phyloP scores from a whole-genome alignment of 2,888 invertebrate species.

The Lydus trimaculatus region DNA sequence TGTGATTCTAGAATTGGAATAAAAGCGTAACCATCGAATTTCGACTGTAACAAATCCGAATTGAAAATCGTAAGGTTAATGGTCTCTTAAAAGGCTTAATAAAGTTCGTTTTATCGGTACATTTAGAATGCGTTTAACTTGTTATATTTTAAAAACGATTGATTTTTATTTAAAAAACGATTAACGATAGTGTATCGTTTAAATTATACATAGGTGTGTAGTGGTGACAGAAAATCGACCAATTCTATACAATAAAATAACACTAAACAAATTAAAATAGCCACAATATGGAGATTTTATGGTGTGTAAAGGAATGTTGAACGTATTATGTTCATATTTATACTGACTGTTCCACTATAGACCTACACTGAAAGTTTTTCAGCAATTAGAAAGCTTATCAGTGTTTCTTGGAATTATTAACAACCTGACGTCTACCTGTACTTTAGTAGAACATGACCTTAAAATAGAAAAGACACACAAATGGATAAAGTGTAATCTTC shows the following conservation, averaged over 20 bases:
- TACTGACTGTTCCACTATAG: not conserved
- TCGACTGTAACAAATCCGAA: constrained; percentile 23
- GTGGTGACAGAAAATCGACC: constrained; percentile 15
- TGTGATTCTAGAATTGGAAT: not conserved
- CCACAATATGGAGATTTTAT: not conserved
- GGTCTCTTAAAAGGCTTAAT: constrained; percentile 30
- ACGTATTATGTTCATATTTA: not conserved
- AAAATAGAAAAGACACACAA: too few species aligned
- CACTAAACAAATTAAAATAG: constrained; percentile 21
- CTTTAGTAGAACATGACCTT: too few species aligned
- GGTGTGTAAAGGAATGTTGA: not conserved
- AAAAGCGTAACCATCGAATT: constrained; percentile 18
- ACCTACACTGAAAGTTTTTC: not conserved
- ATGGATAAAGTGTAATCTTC: too few species aligned
- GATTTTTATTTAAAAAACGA: constrained; percentile 33
- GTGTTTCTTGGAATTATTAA: too few species aligned
- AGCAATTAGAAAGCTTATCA: not conserved
- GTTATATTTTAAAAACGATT: constrained; percentile 30
- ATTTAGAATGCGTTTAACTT: constrained; percentile 26
- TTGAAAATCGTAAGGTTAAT: constrained; percentile 26
- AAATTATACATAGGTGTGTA: not conserved
- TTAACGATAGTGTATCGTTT: constrained; percentile 28
- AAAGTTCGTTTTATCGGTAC: constrained; percentile 25
- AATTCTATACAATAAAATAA: constrained; percentile 35
- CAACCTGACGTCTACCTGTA: too few species aligned